phyloP scores from a whole-genome alignment of 2,888 invertebrate genomes.

The Spialia ferax region DNA sequence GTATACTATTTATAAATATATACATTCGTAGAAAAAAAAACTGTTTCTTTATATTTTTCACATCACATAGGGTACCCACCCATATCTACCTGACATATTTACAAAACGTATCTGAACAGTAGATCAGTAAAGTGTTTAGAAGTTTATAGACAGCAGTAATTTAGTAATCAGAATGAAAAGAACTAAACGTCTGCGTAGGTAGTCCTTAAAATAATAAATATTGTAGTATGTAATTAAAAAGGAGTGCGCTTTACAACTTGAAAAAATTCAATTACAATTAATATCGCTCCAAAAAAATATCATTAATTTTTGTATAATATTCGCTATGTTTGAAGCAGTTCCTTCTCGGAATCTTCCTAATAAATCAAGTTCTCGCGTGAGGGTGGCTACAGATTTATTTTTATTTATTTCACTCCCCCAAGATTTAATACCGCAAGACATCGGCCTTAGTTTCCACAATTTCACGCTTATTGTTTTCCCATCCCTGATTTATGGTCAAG shows the following conservation, averaged over 20 bases:
- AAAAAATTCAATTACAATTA: neutral
- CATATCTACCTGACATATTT: no score
- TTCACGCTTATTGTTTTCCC: slow-evolving; percentile 87
- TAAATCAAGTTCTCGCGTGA: slow-evolving; percentile 80
- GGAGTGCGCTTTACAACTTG: neutral
- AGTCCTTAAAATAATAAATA: neutral
- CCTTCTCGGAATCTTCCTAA: slow-evolving; percentile 56
- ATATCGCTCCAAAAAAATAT: neutral
- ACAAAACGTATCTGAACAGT: no score
- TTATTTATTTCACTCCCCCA: slow-evolving; percentile 85
- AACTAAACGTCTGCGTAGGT: no score
- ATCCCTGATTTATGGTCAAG: slow-evolving; percentile 83
- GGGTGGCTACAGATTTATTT: slow-evolving; percentile 81
- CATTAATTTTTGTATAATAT: slow-evolving; percentile 8
- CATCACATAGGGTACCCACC: no score
- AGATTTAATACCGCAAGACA: slow-evolving; percentile 83
- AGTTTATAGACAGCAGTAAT: neutral
- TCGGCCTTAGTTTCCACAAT: slow-evolving; percentile 85
- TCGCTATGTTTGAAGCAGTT: slow-evolving; percentile 37
- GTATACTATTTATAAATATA: no score
- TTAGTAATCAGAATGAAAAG: no score
- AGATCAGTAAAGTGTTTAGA: no score
- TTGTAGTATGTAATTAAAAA: neutral
- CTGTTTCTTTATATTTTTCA: no score
- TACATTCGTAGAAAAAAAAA: no score